Evolutionary conservation across 2,888 invertebrate genomes (phyloP).

Genomic region (Trachelus tabidus): DNA sequence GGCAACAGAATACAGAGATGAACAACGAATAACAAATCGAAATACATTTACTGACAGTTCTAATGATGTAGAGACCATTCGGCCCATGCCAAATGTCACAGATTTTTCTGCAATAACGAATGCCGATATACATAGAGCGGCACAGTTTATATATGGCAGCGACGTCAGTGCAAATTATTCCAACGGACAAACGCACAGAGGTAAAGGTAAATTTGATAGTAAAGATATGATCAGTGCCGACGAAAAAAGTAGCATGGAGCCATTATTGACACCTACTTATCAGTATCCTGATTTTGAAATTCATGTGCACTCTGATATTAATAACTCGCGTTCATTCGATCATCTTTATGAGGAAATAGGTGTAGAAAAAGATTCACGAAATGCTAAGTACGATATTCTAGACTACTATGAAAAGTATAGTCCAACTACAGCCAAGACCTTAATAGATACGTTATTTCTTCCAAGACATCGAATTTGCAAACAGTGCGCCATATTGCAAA

Average conservation of each 20-base stretch:
- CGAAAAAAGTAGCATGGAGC: not conserved
- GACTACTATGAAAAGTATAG: constrained; percentile 41
- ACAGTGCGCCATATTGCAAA: constrained; percentile 38
- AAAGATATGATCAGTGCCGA: not conserved
- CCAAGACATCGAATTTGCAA: constrained; percentile 42
- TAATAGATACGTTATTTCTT: constrained; percentile 24
- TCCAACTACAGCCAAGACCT: constrained; percentile 30
- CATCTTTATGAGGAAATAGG: constrained; percentile 51
- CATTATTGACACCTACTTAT: not conserved
- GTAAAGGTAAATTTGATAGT: not conserved
- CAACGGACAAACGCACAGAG: not conserved
- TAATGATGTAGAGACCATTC: not conserved
- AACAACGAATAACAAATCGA: not conserved
- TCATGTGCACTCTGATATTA: constrained; percentile 7
- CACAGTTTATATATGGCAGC: constrained; percentile 23
- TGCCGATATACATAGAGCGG: constrained; percentile 17
- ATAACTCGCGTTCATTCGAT: constrained; percentile 22
- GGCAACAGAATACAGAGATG: not conserved
- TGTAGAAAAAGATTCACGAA: constrained; percentile 18
- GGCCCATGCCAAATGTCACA: not conserved
- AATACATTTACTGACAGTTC: not conserved
- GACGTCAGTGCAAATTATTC: not conserved
- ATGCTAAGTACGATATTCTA: constrained; percentile 36
- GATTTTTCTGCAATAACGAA: constrained; percentile 6
- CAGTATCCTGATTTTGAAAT: constrained; percentile 13